Conservation (phyloP, 2,888 invertebrate genomes). For the Nephrocerus scutellatus region DNA sequence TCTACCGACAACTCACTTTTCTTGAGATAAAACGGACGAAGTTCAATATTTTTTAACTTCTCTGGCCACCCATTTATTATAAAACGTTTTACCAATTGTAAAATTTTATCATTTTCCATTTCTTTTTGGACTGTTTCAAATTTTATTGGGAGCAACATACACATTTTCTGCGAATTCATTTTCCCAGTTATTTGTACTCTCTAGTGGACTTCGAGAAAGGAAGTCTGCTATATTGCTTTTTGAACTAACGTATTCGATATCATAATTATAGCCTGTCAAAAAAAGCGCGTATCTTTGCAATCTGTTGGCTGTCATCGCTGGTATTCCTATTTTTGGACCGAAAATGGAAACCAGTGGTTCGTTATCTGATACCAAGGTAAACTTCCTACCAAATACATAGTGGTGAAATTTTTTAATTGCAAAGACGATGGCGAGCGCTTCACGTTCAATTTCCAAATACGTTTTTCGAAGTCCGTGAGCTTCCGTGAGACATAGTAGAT, state of each 20-base stretch:
- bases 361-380: conserved; percentile 39
- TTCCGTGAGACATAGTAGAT: conserved; percentile 38
- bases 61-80: too few species aligned
- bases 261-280: conserved; percentile 24
- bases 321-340: conserved; percentile 29
- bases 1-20: too few species aligned
- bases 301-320: conserved; percentile 30
- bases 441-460: conserved; percentile 28
- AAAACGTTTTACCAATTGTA: too few species aligned
- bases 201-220: conserved; percentile 24
- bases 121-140: conserved; percentile 5
- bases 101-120: too few species aligned
- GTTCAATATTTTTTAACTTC: too few species aligned
- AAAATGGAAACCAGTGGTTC: conserved; percentile 34
- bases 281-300: conserved; percentile 24
- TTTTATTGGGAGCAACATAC: conserved; percentile 5
- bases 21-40: too few species aligned
- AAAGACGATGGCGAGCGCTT: conserved; percentile 36
- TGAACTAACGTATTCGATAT: conserved; percentile 22
- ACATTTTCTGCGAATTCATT: too few species aligned
- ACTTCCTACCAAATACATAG: conserved; percentile 38
- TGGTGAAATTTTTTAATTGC: conserved; percentile 39
- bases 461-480: conserved; percentile 27
- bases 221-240: conserved; percentile 23
- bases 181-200: too few species aligned